Percentiles rank a stretch among this genome's conserved stretches.
phyloP scores from a whole-genome alignment of 1,140 invertebrate species.

The Drosophila varians region DNA sequence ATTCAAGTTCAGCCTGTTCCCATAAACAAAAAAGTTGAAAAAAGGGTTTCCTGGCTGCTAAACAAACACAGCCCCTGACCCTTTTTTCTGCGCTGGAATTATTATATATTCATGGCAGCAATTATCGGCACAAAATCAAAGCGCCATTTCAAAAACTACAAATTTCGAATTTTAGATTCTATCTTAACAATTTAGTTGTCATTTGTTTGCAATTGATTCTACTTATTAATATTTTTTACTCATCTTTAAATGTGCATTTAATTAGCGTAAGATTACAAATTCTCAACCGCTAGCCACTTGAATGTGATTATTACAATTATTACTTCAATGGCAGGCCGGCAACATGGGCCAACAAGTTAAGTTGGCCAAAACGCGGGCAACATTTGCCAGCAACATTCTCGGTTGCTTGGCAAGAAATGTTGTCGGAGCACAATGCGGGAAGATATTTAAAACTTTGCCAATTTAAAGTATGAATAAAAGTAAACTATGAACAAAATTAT shows the following conservation, averaged over 20 bases:
- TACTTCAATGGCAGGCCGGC: constrained; percentile 53
- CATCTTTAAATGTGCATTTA: constrained; percentile 50
- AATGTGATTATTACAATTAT: constrained; percentile 50
- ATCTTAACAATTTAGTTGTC: constrained; percentile 33
- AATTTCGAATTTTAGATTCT: constrained; percentile 30
- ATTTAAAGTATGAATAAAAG: no score
- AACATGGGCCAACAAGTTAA: constrained; percentile 64
- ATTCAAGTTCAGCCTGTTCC: constrained; percentile 78
- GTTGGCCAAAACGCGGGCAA: constrained; percentile 51
- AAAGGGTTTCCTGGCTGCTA: constrained; percentile 68
- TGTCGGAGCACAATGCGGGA: constrained; percentile 26
- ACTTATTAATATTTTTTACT: constrained; percentile 26
- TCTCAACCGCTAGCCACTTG: constrained; percentile 29
- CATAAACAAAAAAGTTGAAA: constrained; percentile 42
- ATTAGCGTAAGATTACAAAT: constrained; percentile 56
- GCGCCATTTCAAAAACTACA: constrained; percentile 37
- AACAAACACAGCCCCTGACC: constrained; percentile 48
- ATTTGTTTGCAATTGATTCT: constrained; percentile 46
- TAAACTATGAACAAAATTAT: no score
- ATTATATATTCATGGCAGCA: constrained; percentile 79
- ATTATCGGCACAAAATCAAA: constrained; percentile 74
- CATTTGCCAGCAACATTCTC: constrained; percentile 51
- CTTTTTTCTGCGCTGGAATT: constrained; percentile 43
- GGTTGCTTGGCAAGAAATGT: constrained; percentile 39
- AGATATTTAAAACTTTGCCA: not conserved